Evolutionary conservation across 1,140 invertebrate species (phyloP).

Genomic region (Oscheius sp.): DNA sequence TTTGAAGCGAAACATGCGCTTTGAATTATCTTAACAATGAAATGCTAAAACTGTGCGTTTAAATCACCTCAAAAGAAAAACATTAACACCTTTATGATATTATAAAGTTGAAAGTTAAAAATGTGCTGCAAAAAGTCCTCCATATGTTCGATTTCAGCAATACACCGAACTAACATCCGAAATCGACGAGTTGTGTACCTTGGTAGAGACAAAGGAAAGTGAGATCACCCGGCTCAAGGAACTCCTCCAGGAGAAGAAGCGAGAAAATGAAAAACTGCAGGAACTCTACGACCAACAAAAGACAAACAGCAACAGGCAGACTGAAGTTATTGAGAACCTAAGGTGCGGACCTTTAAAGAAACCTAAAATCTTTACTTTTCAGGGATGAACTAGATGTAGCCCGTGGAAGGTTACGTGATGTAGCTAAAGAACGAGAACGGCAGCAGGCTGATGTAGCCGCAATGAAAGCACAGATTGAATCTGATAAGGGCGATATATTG

Average conservation of each 20-base stretch:
- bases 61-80: too few species aligned
- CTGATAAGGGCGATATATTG: background rate
- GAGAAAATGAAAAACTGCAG: background rate
- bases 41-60: too few species aligned
- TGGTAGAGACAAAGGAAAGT: constrained; percentile 16
- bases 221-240: constrained; percentile 9
- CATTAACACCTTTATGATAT: too few species aligned
- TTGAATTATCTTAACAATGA: too few species aligned
- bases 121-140: too few species aligned
- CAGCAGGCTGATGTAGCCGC: constrained; percentile 2
- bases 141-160: constrained; percentile 20
- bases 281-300: constrained; percentile 8
- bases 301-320: constrained; percentile 4
- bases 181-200: constrained; percentile 26
- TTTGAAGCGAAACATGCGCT: too few species aligned
- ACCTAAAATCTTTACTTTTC: background rate
- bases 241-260: background rate
- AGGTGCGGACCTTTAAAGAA: background rate
- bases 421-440: constrained; percentile 12
- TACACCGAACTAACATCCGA: constrained; percentile 26
- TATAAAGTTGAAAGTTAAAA: too few species aligned
- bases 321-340: constrained; percentile 23
- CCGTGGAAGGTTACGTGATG: constrained; percentile 5
- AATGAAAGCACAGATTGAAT: background rate
- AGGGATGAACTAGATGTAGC: constrained; percentile 22